phyloP scores from a whole-genome alignment of 2,797 vertebrate genomes.

The Carduelis carduelis region DNA sequence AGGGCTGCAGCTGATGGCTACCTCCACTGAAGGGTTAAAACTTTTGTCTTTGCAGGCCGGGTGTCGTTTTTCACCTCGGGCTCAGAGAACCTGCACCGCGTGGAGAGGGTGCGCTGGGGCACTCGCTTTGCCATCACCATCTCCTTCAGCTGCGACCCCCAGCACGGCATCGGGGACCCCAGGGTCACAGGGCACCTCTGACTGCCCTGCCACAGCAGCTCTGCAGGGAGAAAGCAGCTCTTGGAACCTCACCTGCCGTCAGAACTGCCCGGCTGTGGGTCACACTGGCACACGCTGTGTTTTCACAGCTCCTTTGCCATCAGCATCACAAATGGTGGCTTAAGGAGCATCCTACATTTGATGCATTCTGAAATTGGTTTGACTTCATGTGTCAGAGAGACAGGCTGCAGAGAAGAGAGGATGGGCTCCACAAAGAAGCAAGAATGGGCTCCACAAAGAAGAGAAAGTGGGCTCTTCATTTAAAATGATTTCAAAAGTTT shows the following conservation, averaged over 20 bases:
- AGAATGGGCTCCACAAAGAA: neutral
- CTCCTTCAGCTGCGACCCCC: conserved; percentile 92
- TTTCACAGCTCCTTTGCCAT: neutral
- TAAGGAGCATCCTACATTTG: neutral
- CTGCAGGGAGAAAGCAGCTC: neutral
- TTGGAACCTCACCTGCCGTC: neutral
- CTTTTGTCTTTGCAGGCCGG: conserved; percentile 78
- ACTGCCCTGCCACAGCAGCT: neutral
- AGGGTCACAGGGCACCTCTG: neutral
- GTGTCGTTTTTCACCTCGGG: conserved; percentile 96
- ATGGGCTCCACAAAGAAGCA: no score
- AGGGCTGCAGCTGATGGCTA: neutral
- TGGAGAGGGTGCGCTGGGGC: conserved; percentile 92
- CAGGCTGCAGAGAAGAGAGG: neutral
- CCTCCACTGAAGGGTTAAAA: neutral
- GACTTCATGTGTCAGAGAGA: neutral
- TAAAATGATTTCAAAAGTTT: accelerated
- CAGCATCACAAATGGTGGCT: neutral
- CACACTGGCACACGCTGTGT: neutral
- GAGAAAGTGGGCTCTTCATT: neutral
- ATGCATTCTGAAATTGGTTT: neutral
- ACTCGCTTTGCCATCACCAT: conserved; percentile 93
- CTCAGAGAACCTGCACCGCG: conserved; percentile 93
- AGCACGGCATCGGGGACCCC: conserved; percentile 83
- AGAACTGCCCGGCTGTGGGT: neutral